Base-by-base conservation (phyloP, 2,113 vertebrate genomes). In the Forbesichthys papilliferus region DNA sequence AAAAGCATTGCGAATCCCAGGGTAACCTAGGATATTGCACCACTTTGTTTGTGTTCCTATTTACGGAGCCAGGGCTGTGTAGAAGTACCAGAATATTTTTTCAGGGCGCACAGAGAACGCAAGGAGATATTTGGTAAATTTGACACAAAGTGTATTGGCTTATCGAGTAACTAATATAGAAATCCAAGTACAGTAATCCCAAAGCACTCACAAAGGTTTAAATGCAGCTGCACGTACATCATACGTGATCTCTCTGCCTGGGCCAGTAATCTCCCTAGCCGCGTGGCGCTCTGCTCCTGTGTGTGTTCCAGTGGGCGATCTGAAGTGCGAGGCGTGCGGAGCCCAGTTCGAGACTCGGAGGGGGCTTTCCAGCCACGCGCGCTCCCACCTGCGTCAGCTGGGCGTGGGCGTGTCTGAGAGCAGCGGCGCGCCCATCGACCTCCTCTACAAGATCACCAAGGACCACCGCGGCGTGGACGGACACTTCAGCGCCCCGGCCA, bases 361-460 rank as follows among this genome's bases (percentile, higher is more conserved):
- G 11, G 96, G 95, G 2, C 87, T 98, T 0, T 96, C 96, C 51
- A 96, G 93, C 90, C 97, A 98, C 11, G 94, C 96, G 0, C 95
- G 96, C 54, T 97, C 95, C 34, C 96, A 98, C 89, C 87, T 97
- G 34, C 93, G 95, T 11, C 96, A 96, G 86, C 93, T 96, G 56
- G 96, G 95, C 2, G 90, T 98, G 42, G 89, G 93, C 0, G 91
- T 94, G 42, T 96, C 95, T 0, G 96, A 98, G 84, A 94, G 92
- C 89, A 95, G 94, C 11, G 94, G 95, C 0, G 93, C 95, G 0
- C 94, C 96, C 79, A 94, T 96, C 69, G 93, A 95, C 80, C 90
- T 96, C 60, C 94, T 97, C 61, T 94, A 94, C 57, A 94, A 93
- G 86, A 93, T 96, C 2, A 89, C 95, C 84, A 95, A 96, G 81